Evolutionary conservation across 2,888 invertebrate genomes (phyloP).

Genomic region (Thumatha senex): DNA sequence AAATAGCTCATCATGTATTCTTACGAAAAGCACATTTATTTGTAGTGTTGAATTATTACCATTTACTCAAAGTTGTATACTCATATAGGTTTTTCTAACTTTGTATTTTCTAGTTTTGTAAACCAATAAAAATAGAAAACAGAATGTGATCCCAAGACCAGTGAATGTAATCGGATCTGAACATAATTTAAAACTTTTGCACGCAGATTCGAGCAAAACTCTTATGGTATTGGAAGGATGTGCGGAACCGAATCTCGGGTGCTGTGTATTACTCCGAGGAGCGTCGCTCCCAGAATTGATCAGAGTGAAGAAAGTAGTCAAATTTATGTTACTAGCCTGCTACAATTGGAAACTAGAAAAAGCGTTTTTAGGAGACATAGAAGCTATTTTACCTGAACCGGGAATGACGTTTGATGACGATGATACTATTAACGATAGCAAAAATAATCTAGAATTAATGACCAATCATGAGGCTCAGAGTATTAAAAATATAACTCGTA

Average conservation of each 20-base stretch:
- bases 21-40: too few relatives aligned
- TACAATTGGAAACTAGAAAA: constrained; percentile 97
- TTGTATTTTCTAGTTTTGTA: too few relatives aligned
- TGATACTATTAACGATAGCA: constrained; percentile 37
- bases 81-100: too few relatives aligned
- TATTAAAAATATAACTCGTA: constrained; percentile 7
- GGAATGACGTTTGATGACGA: constrained; percentile 70
- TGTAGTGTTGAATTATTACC: too few relatives aligned
- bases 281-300: constrained; percentile 87
- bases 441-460: constrained; percentile 13
- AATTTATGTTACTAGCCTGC: constrained; percentile 90
- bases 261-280: constrained; percentile 94
- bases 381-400: constrained; percentile 71
- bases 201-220: constrained; percentile 88
- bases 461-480: constrained; percentile 16
- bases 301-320: constrained; percentile 92
- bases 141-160: too few relatives aligned
- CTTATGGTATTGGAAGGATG: constrained; percentile 97
- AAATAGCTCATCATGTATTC: too few relatives aligned
- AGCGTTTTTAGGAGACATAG: constrained; percentile 95
- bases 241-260: constrained; percentile 91
- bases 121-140: too few relatives aligned
- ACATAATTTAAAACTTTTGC: neutral
- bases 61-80: too few relatives aligned
- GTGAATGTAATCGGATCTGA: too few relatives aligned